phyloP scores from a whole-genome alignment of 2,888 invertebrate genomes.

The Metalampra italica region DNA sequence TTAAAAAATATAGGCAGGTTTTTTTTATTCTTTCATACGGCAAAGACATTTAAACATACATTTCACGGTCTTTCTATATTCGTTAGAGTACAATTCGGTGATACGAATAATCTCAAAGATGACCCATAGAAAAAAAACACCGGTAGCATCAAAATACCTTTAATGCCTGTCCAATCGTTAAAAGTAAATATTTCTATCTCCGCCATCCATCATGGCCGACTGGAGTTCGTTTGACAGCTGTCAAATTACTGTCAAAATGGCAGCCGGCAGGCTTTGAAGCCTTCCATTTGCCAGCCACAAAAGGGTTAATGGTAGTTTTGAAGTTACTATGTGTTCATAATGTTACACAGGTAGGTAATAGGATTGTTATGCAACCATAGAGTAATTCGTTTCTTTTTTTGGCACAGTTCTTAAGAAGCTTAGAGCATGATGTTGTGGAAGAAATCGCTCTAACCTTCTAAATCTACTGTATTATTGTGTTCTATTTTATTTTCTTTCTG shows the following conservation, averaged over 20 bases:
- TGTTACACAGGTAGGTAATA: background rate
- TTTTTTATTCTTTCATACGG: too few species aligned
- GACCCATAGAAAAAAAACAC: background rate
- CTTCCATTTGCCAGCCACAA: slow-evolving; percentile 1
- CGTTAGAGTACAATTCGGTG: too few species aligned
- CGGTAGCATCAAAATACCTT: background rate
- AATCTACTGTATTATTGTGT: too few species aligned
- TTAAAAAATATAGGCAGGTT: too few species aligned
- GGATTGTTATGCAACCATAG: background rate
- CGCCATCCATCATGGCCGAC: slow-evolving; percentile 25
- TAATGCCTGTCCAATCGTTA: background rate
- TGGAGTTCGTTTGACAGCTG: slow-evolving; percentile 61
- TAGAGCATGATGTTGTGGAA: too few species aligned
- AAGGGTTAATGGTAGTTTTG: slow-evolving; percentile 1
- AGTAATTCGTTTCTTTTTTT: too few species aligned
- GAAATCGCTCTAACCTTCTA: too few species aligned
- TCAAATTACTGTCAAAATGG: slow-evolving; percentile 53
- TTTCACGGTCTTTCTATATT: background rate
- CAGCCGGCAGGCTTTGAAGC: slow-evolving; percentile 18
- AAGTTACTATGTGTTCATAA: background rate
- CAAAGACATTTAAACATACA: too few species aligned
- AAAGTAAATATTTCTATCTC: slow-evolving; percentile 6
- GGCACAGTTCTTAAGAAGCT: too few species aligned
- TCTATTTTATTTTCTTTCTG: too few species aligned
- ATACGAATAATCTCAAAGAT: too few species aligned